Evolutionary conservation across 1,140 invertebrate species (phyloP), one percentile per base, ranked within the genome.

Genomic region (Bombus pascuorum): DNA sequence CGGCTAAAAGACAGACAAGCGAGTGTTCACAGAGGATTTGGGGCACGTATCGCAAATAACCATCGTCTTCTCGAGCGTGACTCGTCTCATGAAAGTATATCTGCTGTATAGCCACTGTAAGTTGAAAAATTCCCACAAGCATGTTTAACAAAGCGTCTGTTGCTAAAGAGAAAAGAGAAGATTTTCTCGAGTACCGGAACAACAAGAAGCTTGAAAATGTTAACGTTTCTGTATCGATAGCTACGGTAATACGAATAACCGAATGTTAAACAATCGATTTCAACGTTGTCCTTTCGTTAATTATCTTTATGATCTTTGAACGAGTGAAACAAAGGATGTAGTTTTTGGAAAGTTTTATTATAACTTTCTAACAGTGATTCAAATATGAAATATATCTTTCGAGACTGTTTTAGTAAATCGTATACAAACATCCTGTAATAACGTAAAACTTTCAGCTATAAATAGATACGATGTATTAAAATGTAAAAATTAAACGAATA

Each of bases 181-280:
- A 65, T 86, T 80, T 59, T 73, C 62, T 75, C 42, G 72, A 75
- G 34, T 75, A 76, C 42, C 57, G 70, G 68, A 84, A 83, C 86
- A 89, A 91, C 88, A 91, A 92, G 4, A 68, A 92, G 92, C 92
- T 91, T 90, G 90, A 86, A 78, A 81, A 86, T 81, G 87, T 82
- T 65, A 59, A 86, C 28, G 57, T n/a, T 82, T 75, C 22, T 34
- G n/a, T 62, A 39, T 62, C 42, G 28, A 44, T 6, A 72, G 70
- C 39, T 37, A 39, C 70, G 34, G 39, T 42, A 25, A 42, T 42
- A 72, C 25, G 68, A 10, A 13, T 28, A 12, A 70, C 18, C 10
- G 34, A 70, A 70, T 2, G 59, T 39, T 15, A n/a, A 4, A 18
- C 39, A 25, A 44, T 72, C 28, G 28, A 72, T 9, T 39, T n/a